These are phyloP conservation scores for Anthonomus grandis DNA, from an alignment of 1,140 invertebrate genomes.

Conservation along the genomic window DNA sequence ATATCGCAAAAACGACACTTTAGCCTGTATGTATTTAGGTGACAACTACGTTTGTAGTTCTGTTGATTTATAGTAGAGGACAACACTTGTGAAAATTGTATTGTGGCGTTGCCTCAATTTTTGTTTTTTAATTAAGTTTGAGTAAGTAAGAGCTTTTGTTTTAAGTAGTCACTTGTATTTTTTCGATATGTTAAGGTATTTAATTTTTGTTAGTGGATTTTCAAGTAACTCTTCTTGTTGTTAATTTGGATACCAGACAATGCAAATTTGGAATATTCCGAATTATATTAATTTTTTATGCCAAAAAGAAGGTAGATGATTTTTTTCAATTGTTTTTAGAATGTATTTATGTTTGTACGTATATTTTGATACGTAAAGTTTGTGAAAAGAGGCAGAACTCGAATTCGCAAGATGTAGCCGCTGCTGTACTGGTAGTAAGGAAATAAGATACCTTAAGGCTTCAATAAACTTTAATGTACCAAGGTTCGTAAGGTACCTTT, in stretches of 20 bases:
- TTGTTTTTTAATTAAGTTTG: too few species aligned
- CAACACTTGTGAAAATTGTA: too few species aligned
- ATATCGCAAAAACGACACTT: too few species aligned
- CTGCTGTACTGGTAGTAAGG: slow-evolving; percentile 10
- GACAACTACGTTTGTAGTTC: too few species aligned
- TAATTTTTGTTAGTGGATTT: not conserved
- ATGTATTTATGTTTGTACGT: not conserved
- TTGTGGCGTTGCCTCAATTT: too few species aligned
- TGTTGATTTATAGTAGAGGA: too few species aligned
- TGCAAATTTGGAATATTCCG: slow-evolving; percentile 12
- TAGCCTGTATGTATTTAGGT: too few species aligned
- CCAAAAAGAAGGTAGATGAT: not conserved
- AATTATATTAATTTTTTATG: not conserved
- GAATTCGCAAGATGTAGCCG: slow-evolving; percentile 6
- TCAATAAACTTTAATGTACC: slow-evolving; percentile 10
- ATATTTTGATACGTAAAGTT: not conserved
- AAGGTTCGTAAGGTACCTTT: too few species aligned
- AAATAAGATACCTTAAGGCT: slow-evolving; percentile 7
- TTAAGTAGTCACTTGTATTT: slow-evolving; percentile 1
- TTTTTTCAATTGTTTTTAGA: not conserved
- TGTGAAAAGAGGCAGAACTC: slow-evolving; percentile 8
- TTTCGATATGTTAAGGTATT: not conserved
- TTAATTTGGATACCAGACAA: slow-evolving; percentile 1
- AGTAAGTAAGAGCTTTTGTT: too few species aligned
- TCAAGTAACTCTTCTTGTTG: not conserved